Percentiles rank a stretch among this genome's conserved stretches.
Conservation (phyloP, 1,140 invertebrate species). For the Acyrthosiphon pisum region DNA sequence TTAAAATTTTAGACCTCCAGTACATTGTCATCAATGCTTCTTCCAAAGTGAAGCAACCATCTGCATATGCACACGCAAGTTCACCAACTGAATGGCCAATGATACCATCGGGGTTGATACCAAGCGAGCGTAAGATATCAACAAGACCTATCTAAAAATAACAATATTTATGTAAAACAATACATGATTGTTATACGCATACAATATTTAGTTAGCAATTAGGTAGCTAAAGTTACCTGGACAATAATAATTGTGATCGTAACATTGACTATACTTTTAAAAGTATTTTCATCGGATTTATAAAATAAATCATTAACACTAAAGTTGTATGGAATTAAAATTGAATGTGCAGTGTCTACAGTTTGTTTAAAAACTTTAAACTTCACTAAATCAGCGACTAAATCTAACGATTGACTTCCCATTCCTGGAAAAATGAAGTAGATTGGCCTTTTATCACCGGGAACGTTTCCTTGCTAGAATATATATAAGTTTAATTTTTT, state of each 20-base stretch:
- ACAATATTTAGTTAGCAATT: neutral
- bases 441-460: slow-evolving; percentile 68
- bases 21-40: slow-evolving; percentile 82
- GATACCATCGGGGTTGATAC: slow-evolving; percentile 81
- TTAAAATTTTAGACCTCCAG: slow-evolving; percentile 69
- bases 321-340: slow-evolving; percentile 62
- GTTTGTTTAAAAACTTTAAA: slow-evolving; percentile 67
- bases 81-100: slow-evolving; percentile 90
- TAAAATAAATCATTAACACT: slow-evolving; percentile 68
- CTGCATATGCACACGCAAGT: slow-evolving; percentile 88
- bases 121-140: slow-evolving; percentile 75
- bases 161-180: neutral
- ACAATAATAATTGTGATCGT: slow-evolving; percentile 79
- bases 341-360: slow-evolving; percentile 63
- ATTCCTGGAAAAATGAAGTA: slow-evolving; percentile 74
- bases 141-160: slow-evolving; percentile 77
- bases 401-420: slow-evolving; percentile 72
- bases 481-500: neutral
- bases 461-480: slow-evolving; percentile 60
- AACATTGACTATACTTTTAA: slow-evolving; percentile 67
- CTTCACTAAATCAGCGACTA: slow-evolving; percentile 68
- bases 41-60: slow-evolving; percentile 82
- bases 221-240: slow-evolving; percentile 67
- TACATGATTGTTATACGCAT: neutral
- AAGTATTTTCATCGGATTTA: slow-evolving; percentile 64